Conservation (phyloP, 2,113 vertebrate species). For the Barbus barbus region DNA sequence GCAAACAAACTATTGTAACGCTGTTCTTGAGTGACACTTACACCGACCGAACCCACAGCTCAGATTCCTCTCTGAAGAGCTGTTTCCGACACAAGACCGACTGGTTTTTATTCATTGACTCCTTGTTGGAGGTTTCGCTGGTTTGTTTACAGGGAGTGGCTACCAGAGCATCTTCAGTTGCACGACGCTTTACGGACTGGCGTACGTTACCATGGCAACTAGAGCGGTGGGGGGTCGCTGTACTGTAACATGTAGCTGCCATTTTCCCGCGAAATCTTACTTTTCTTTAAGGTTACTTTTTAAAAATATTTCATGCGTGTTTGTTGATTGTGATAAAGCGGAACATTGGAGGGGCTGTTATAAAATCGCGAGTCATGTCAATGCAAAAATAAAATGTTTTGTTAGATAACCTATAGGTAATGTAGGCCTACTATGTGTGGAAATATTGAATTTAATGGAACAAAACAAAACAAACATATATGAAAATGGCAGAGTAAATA, state of each 20-base stretch:
- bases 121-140: constrained; percentile 4
- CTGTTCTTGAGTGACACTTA: not conserved
- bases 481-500: no score
- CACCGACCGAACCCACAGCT: not conserved
- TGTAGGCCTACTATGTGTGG: no score
- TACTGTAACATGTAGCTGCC: not conserved
- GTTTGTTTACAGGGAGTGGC: constrained; percentile 36
- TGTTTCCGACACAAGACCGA: not conserved
- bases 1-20: not conserved
- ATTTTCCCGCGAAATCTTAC: not conserved
- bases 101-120: constrained; percentile 7
- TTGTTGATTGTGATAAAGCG: no score
- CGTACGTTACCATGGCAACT: constrained; percentile 35
- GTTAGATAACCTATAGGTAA: no score
- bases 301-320: no score
- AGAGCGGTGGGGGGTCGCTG: constrained; percentile 11
- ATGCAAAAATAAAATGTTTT: no score
- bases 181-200: constrained; percentile 22
- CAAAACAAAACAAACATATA: no score
- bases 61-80: not conserved
- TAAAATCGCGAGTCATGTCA: no score
- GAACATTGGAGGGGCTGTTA: no score
- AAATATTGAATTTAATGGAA: no score
- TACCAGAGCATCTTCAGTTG: constrained; percentile 23
- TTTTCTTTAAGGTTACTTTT: no score